Evolutionary conservation across 2,888 invertebrate genomes (phyloP), one percentile per base, ranked within the genome.

Genomic region (Agriopis marginaria): DNA sequence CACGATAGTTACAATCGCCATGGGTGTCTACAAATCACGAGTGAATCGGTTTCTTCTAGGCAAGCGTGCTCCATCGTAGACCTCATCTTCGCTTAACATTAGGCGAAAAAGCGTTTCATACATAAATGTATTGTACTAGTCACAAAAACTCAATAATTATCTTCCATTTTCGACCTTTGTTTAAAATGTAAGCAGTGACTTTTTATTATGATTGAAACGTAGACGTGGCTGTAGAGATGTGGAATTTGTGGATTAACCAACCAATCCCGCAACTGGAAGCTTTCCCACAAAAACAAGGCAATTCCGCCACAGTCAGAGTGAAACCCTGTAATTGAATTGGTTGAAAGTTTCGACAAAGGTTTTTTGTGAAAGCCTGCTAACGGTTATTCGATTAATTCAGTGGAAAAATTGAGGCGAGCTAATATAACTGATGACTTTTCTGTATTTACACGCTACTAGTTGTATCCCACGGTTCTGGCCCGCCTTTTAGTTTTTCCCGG

Each of bases 171-270:
- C 5, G 3, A 58, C 8, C 5, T 45, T 17, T 32, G 45, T 32
- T n/a, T 47, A 8, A 47, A 58, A 58, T 32, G 23, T 42, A 23
- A 40, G 40, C 17, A n/a, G 51, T 62, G 42, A 53, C 39, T 11
- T 63, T 63, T 63, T 63, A 63, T 55, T 63, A 55, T 63, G 63
- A 63, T 63, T 63, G 51, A 63, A 63, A 63, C 44, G 63, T 44
- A 44, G 32, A 54, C 32, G 9, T 14, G 39, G 10, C 11, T 51
- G 51, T 14, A 39, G 42, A 50, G 51, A 23, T 17, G 61, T 50
- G 40, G 49, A 61, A 39, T 61, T 42, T 12, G 51, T 40, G 14
- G 49, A 61, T 49, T 61, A 47, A 50, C 49, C 9, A 61, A 61
- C 60, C 39, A 61, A 51, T 62, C 51, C 47, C 44, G 47, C 50